Evolutionary conservation across 1,140 invertebrate species (phyloP).

Genomic region (Drosophila mojavensis): DNA sequence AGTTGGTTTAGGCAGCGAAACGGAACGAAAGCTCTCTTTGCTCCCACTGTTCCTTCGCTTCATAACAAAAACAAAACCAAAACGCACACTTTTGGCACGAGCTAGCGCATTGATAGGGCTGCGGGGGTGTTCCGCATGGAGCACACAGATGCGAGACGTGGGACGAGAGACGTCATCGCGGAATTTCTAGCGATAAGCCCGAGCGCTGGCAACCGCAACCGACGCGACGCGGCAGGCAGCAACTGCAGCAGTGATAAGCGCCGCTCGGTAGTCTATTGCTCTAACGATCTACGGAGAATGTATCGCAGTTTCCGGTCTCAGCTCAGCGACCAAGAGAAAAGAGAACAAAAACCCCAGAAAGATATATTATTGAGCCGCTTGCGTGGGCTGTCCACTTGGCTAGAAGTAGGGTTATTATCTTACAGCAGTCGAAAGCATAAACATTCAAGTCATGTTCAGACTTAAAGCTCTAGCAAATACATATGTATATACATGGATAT

Average conservation of each 20-base stretch:
- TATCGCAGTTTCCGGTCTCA: constrained; percentile 14
- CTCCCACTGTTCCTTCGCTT: background rate
- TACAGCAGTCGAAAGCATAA: constrained; percentile 7
- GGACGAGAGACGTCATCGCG: constrained; percentile 16
- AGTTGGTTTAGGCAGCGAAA: constrained; percentile 6
- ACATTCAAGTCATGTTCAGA: constrained; percentile 34
- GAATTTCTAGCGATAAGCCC: constrained; percentile 42
- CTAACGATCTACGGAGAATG: background rate
- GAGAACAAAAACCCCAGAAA: background rate
- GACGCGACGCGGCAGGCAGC: background rate
- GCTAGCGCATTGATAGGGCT: constrained; percentile 37
- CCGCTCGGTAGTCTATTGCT: constrained; percentile 19
- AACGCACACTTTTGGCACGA: constrained; percentile 75
- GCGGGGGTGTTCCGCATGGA: constrained; percentile 10
- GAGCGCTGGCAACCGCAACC: constrained; percentile 16
- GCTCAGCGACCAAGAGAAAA: constrained; percentile 1
- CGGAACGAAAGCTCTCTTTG: constrained; percentile 17
- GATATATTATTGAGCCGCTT: constrained; percentile 9
- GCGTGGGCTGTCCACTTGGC: constrained; percentile 11
- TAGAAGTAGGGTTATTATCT: background rate
- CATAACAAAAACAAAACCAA: background rate
- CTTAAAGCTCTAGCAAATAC: background rate
- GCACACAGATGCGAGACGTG: background rate
- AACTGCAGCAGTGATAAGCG: constrained; percentile 41
- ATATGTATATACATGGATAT: background rate